phyloP scores from a whole-genome alignment of 1,140 invertebrate species.

The Drosophila nasuta region DNA sequence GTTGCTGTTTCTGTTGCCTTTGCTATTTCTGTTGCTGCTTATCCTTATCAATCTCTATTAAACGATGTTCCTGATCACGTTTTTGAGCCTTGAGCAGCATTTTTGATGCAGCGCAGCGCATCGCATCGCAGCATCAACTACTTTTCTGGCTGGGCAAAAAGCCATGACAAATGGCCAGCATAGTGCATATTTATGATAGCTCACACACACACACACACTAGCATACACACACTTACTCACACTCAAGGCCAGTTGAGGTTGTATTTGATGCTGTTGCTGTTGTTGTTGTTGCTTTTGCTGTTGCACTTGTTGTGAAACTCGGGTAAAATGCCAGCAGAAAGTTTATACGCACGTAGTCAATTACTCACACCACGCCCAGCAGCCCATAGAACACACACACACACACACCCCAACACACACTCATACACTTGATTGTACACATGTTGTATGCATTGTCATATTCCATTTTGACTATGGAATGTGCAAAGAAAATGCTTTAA shows the following conservation, averaged over 20 bases:
- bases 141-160: slow-evolving; percentile 46
- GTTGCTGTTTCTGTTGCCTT: not conserved
- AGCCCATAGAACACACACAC: slow-evolving; percentile 24
- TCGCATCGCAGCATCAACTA: slow-evolving; percentile 17
- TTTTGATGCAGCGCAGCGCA: slow-evolving; percentile 35
- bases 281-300: slow-evolving; percentile 35
- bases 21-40: slow-evolving; percentile 19
- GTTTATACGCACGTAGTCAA: slow-evolving; percentile 82
- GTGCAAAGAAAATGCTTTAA: slow-evolving; percentile 48
- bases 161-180: slow-evolving; percentile 75
- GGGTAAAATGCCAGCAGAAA: slow-evolving; percentile 75
- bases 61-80: slow-evolving; percentile 52
- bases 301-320: slow-evolving; percentile 46
- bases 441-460: slow-evolving; percentile 50
- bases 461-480: slow-evolving; percentile 55
- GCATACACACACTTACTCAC: slow-evolving; percentile 27
- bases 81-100: slow-evolving; percentile 28
- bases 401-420: too few relatives aligned
- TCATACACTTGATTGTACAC: slow-evolving; percentile 20
- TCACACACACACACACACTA: slow-evolving; percentile 25
- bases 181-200: slow-evolving; percentile 78
- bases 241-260: slow-evolving; percentile 57
- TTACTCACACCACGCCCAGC: slow-evolving; percentile 66
- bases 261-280: slow-evolving; percentile 41
- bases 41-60: slow-evolving; percentile 76